These are phyloP conservation scores for Scaptomyza caliginosa DNA, from an alignment of 2,888 invertebrate genomes.

Conservation along the genomic window DNA sequence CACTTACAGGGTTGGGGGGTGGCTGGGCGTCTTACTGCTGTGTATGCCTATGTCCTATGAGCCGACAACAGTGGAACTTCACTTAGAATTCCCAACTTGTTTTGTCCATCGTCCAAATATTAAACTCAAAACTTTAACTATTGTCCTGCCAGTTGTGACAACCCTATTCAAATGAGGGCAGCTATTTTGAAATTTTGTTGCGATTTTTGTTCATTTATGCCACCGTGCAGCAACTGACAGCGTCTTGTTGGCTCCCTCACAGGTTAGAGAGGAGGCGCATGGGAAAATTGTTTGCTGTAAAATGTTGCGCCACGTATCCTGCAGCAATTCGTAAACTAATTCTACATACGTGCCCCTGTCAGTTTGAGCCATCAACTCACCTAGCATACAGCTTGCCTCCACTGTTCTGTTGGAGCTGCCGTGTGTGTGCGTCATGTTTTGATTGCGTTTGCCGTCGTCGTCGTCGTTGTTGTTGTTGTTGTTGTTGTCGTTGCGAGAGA, in stretches of 20 bases:
- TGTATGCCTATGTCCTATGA: constrained; percentile 36
- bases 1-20: background rate
- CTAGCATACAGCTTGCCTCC: background rate
- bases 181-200: constrained; percentile 5
- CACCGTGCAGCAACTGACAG: constrained; percentile 52
- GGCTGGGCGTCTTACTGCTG: constrained; percentile 22
- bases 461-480: too few species aligned
- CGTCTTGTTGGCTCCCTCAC: constrained; percentile 6
- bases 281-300: constrained; percentile 74
- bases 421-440: constrained; percentile 74
- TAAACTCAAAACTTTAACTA: background rate
- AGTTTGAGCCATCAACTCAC: constrained; percentile 35
- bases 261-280: constrained; percentile 2
- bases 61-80: constrained; percentile 50
- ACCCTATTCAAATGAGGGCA: background rate
- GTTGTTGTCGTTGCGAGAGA: constrained; percentile 29
- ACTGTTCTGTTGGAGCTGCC: constrained; percentile 19
- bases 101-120: background rate
- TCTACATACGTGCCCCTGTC: constrained; percentile 79
- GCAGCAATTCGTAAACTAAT: constrained; percentile 80
- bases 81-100: background rate
- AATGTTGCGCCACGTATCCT: constrained; percentile 78
- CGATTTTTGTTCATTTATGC: constrained; percentile 14
- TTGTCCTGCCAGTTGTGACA: background rate
- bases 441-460: constrained; percentile 65